Base-by-base conservation (phyloP, 2,113 vertebrate genomes). In the Petroica traversi region DNA sequence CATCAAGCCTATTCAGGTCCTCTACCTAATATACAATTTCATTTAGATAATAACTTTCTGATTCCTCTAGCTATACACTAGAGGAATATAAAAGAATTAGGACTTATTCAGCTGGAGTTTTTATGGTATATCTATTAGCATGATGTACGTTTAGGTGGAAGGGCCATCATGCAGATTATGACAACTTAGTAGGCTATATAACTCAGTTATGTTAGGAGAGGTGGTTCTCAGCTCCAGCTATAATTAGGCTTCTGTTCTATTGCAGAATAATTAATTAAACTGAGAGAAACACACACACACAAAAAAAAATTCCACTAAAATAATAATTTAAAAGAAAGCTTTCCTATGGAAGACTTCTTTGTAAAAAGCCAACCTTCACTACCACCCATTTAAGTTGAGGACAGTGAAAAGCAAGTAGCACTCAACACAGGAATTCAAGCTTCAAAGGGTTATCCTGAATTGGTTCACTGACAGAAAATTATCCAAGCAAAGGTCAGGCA, bases 401-500 rank as follows among this genome's bases (percentile, higher is more conserved):
- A 97, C 96, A 97, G 86, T 72, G 87, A 95, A 96, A 96, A 88
- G 92, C 87, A 97, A 97, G 89, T 7, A 96, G 88, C 89, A 96
- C 95, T 97, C 77, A 81, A 31, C 46, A 80, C 14, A 83, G 46
- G 58, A 95, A 89, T 92, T 96, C 80, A 79, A 91, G 68, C 93
- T 95, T 95, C 92, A 95, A 91, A 98, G 97, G 83, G 93, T 97
- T 98, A 97, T 98, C 85, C 67, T 95, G 95, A 97, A 97, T 85
- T 77, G 90, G 85, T 96, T 97, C 94, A 89, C 96, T 95, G 93
- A 95, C 88, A 97, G 73, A 95, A 82, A 97, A 97, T 97, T 97
- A 98, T 96, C 97, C 88, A 96, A 95, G 96, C 96, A 98, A 98
- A 98, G 98, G 98, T 98, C 98, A 98, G 97, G 93, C 83, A 96